Percentiles rank a stretch among this genome's conserved stretches.
phyloP scores from a whole-genome alignment of 35 echinoderm and acorn worm genomes.

The Patiria miniata region DNA sequence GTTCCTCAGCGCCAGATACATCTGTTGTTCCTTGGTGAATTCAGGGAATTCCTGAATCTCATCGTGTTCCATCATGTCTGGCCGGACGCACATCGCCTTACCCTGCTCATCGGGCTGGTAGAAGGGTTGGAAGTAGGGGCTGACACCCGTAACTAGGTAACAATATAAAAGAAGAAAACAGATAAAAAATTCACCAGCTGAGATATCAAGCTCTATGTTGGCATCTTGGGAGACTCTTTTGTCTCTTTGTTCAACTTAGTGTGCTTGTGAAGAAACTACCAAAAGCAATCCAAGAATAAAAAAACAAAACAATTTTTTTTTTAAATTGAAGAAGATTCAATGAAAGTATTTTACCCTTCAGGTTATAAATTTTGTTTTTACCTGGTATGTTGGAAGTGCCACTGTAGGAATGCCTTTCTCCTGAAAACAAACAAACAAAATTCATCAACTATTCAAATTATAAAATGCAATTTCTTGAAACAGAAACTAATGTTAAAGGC shows the following conservation, averaged over 20 bases:
- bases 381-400: constrained; percentile 20
- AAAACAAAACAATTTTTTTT: too few species aligned
- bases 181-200: too few species aligned
- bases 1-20: constrained; percentile 91
- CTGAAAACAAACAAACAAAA: constrained; percentile 14
- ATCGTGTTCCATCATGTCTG: constrained; percentile 95
- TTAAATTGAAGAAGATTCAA: too few species aligned
- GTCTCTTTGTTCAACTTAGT: neutral
- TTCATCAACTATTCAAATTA: too few species aligned
- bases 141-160: constrained; percentile 34
- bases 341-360: neutral
- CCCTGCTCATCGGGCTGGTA: constrained; percentile 93
- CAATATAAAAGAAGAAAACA: neutral
- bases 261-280: neutral
- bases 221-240: neutral
- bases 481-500: too few species aligned
- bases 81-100: constrained; percentile 84
- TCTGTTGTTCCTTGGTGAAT: constrained; percentile 89
- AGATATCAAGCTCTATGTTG: too few species aligned
- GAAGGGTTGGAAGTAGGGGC: constrained; percentile 95
- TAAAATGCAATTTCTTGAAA: too few species aligned
- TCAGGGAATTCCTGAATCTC: constrained; percentile 95
- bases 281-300: neutral
- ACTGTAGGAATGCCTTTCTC: constrained; percentile 17
- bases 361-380: neutral